Conservation (phyloP, 2,113 vertebrate genomes). For the Daubentonia madagascariensis region DNA sequence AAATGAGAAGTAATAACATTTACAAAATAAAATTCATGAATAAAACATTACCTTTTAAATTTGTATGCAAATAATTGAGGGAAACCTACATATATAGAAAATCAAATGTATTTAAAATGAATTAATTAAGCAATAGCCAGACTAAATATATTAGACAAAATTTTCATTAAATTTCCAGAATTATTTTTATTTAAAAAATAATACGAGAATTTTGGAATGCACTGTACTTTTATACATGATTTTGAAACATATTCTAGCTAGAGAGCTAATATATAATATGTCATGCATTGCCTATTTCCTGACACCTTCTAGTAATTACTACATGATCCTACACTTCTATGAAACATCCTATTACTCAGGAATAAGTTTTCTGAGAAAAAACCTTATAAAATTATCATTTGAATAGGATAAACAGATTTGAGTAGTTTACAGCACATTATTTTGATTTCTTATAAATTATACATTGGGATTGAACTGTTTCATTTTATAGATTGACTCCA, state of each 20-base stretch:
- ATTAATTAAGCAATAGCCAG: neutral
- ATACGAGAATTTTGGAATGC: neutral
- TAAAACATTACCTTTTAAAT: neutral
- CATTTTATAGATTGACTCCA: slow-evolving; percentile 9
- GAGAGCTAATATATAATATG: neutral
- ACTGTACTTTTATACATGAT: neutral
- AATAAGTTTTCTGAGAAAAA: neutral
- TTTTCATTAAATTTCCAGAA: neutral
- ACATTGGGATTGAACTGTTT: neutral
- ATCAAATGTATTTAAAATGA: neutral
- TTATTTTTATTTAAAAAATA: neutral
- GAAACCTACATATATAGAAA: neutral
- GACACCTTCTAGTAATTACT: neutral
- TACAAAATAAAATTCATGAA: neutral
- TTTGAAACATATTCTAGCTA: neutral
- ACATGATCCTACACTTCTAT: neutral
- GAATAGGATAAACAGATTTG: neutral
- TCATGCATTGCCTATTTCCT: neutral
- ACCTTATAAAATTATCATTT: neutral
- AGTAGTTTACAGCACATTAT: neutral
- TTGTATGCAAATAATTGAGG: neutral
- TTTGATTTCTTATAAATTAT: slow-evolving; percentile 50
- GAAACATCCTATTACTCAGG: neutral
- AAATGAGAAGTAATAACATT: neutral
- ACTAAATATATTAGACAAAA: neutral